These are phyloP conservation scores for Myiotriccus ornatus DNA, from an alignment of 2,797 vertebrate genomes.

Conservation along the genomic window DNA sequence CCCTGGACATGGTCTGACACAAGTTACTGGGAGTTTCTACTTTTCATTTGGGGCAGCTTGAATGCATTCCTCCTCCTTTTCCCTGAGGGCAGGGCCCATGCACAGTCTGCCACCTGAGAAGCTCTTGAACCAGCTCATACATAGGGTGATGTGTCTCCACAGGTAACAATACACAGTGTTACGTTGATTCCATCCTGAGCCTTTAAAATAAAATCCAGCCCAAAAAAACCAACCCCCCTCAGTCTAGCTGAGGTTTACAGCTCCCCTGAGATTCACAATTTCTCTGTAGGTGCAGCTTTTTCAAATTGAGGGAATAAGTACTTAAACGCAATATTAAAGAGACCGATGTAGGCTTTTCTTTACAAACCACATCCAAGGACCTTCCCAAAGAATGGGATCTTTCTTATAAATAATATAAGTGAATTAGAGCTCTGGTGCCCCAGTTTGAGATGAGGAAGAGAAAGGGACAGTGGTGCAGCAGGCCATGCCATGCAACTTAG, in stretches of 20 bases:
- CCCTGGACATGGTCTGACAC: neutral
- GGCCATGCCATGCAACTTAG: neutral
- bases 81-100: neutral
- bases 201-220: neutral
- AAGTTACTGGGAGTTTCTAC: neutral
- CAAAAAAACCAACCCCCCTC: neutral
- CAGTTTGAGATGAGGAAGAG: neutral
- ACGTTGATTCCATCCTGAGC: neutral
- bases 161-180: neutral
- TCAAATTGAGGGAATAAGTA: neutral
- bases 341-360: neutral
- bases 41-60: neutral
- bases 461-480: neutral
- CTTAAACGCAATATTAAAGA: neutral
- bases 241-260: neutral
- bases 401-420: neutral
- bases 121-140: neutral
- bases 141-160: neutral
- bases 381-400: neutral
- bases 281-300: neutral
- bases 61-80: neutral
- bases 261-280: neutral
- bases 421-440: neutral
- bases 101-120: neutral
- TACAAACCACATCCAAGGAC: neutral